A percentile compares a stretch with the other conserved stretches of the same genome.
phyloP scores from a whole-genome alignment of 2,113 vertebrate genomes.

The Ivindomyrus marchei region DNA sequence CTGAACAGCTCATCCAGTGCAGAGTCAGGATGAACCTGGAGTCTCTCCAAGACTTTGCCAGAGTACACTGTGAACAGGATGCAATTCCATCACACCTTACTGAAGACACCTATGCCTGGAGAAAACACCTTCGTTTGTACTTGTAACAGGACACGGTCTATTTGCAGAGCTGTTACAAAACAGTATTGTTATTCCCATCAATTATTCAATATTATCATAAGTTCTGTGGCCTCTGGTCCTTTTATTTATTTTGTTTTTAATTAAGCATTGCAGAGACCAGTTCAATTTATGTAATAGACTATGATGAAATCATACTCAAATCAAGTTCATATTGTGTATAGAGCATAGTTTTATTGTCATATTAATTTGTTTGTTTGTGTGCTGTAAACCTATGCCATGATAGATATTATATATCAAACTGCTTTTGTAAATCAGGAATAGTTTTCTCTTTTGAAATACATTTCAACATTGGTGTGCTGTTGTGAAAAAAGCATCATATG shows the following conservation, averaged over 20 bases:
- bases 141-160: not conserved
- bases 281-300: not conserved
- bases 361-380: not conserved
- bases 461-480: not conserved
- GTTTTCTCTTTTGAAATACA: not conserved
- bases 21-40: not conserved
- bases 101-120: not conserved
- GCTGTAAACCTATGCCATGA: not conserved
- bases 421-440: not conserved
- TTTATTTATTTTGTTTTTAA: slow-evolving; percentile 2
- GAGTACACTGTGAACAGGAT: not conserved
- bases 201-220: not conserved
- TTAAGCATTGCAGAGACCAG: not conserved
- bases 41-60: not conserved
- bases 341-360: not conserved
- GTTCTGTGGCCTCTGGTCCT: not conserved
- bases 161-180: not conserved
- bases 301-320: not conserved
- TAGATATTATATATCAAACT: not conserved
- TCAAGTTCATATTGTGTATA: not conserved
- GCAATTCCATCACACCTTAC: not conserved
- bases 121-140: not conserved
- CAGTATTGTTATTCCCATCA: not conserved
- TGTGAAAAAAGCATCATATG: not conserved
- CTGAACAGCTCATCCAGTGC: not conserved